These are phyloP conservation scores for Drosophila stalkeri DNA, from an alignment of 2,888 invertebrate genomes.

Conservation along the genomic window DNA sequence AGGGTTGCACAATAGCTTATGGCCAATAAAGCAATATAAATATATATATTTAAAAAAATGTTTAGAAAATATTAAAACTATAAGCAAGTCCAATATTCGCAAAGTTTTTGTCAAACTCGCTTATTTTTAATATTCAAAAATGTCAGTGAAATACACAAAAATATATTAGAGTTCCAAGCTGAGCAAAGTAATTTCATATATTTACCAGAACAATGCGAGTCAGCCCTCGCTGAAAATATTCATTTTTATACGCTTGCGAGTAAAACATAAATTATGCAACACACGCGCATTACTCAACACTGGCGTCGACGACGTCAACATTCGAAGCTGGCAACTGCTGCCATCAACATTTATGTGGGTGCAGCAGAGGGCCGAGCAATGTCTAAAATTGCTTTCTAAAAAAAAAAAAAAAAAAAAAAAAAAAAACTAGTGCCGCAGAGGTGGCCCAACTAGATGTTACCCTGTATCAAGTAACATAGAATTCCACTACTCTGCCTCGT, in stretches of 20 bases:
- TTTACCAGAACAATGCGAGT: background rate
- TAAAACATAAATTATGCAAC: slow-evolving; percentile 72
- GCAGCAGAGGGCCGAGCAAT: slow-evolving; percentile 25
- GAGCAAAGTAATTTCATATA: background rate
- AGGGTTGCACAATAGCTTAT: background rate
- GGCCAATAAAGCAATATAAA: background rate
- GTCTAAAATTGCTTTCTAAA: slow-evolving; percentile 48
- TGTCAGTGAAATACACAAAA: too few species aligned
- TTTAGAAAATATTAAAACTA: background rate
- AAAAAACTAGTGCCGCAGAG: background rate
- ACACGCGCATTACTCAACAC: slow-evolving; percentile 70
- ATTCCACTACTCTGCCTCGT: too few species aligned
- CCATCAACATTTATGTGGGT: slow-evolving; percentile 71
- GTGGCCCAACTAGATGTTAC: background rate
- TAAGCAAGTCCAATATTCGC: too few species aligned
- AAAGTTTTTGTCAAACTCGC: too few species aligned
- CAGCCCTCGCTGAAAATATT: slow-evolving; percentile 43
- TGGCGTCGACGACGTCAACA: slow-evolving; percentile 37
- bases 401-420: background rate
- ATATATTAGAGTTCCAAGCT: too few species aligned
- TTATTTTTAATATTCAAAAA: too few species aligned
- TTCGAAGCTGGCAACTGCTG: slow-evolving; percentile 50
- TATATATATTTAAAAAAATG: background rate
- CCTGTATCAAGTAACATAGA: background rate
- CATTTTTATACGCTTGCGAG: slow-evolving; percentile 48